Conservation (phyloP, 2,113 vertebrate genomes). For the Petrocephalus zakoni region DNA sequence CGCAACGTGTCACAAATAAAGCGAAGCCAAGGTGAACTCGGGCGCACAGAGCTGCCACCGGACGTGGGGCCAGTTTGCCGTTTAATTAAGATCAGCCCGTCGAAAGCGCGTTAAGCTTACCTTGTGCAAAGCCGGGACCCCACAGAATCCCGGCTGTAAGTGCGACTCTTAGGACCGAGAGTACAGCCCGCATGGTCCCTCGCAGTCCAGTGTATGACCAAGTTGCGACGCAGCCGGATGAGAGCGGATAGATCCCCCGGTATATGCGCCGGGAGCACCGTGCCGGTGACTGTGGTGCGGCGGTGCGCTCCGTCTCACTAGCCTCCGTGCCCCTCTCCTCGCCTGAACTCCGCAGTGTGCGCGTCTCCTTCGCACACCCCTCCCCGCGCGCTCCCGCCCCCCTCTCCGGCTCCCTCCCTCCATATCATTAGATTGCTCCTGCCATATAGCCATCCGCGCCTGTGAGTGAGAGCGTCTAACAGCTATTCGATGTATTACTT, state of each 20-base stretch:
- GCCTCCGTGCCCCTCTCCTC: conserved; percentile 13
- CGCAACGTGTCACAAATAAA: neutral
- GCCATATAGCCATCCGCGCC: neutral
- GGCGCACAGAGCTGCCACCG: neutral
- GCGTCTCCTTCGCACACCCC: conserved; percentile 13
- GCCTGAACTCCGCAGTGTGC: conserved; percentile 28
- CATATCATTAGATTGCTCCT: neutral
- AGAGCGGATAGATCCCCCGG: neutral
- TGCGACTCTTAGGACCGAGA: conserved; percentile 6
- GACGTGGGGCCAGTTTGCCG: neutral
- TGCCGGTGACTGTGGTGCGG: neutral
- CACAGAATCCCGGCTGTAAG: conserved; percentile 13
- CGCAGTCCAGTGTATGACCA: conserved; percentile 12
- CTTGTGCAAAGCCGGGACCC: conserved; percentile 18
- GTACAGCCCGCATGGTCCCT: conserved; percentile 15
- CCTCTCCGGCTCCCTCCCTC: neutral
- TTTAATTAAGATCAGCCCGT: neutral
- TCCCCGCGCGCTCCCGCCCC: neutral
- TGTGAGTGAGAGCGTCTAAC: neutral
- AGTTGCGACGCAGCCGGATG: neutral
- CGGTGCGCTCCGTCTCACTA: neutral
- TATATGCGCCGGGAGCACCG: neutral
- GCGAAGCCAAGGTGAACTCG: neutral
- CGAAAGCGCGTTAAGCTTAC: conserved; percentile 2
- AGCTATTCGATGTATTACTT: neutral